phyloP scores from a whole-genome alignment of 2,888 invertebrate genomes.

The Tachina fera region DNA sequence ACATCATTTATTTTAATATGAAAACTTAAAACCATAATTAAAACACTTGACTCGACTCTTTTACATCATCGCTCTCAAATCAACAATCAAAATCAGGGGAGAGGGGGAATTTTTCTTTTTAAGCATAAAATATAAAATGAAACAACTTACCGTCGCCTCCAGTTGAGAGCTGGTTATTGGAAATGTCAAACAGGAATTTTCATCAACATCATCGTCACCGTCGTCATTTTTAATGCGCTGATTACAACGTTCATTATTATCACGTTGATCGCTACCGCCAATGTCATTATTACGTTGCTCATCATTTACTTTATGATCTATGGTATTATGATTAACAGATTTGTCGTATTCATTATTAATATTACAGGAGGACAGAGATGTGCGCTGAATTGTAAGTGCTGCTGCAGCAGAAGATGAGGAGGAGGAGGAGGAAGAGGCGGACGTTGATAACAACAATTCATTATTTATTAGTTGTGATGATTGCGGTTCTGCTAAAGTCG shows the following conservation, averaged over 20 bases:
- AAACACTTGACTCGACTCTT: conserved; percentile 34
- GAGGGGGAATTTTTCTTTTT: conserved; percentile 1
- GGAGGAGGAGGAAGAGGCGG: conserved; percentile 51
- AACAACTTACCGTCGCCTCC: conserved; percentile 65
- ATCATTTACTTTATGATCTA: conserved; percentile 56
- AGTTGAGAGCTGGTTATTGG: conserved; percentile 54
- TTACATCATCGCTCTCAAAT: conserved; percentile 31
- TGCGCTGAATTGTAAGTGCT: conserved; percentile 30
- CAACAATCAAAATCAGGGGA: conserved; percentile 15
- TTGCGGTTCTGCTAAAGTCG: conserved; percentile 37
- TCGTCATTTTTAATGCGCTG: conserved; percentile 18
- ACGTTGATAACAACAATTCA: conserved; percentile 53
- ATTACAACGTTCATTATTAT: conserved; percentile 31
- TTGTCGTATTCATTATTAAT: conserved; percentile 49
- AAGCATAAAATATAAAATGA: conserved; percentile 40
- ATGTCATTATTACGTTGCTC: conserved; percentile 8
- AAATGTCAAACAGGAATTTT: conserved; percentile 68
- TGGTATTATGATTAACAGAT: conserved; percentile 61
- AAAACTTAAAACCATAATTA: background rate
- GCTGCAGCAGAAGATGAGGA: conserved; percentile 39
- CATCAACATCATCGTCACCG: conserved; percentile 43
- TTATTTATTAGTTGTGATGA: conserved; percentile 53
- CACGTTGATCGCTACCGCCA: conserved; percentile 25
- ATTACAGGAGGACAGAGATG: conserved; percentile 47
- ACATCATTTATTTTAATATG: background rate